Conservation (phyloP, 2,113 vertebrate species). For the Barbus barbus region DNA sequence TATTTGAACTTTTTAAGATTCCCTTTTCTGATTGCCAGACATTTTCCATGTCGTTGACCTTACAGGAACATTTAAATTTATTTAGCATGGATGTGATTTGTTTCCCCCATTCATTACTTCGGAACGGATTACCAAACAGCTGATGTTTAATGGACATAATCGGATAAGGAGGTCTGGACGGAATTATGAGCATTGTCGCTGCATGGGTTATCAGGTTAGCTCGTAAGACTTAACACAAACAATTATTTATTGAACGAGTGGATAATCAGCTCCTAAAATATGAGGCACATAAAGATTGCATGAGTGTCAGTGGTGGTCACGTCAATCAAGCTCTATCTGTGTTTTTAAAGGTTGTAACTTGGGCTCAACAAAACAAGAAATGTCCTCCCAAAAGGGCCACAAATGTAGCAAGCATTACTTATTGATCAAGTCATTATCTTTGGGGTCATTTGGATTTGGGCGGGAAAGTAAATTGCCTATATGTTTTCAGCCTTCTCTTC, state of each 20-base stretch:
- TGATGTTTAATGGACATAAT: conserved; percentile 38
- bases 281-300: conserved; percentile 50
- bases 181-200: conserved; percentile 55
- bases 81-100: conserved; percentile 52
- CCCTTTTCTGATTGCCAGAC: conserved; percentile 40
- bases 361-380: neutral
- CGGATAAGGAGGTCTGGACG: no score
- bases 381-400: neutral
- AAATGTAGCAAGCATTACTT: neutral
- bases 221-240: conserved; percentile 45
- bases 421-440: conserved; percentile 44
- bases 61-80: no score
- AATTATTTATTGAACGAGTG: conserved; percentile 55
- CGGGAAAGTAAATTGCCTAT: conserved; percentile 13
- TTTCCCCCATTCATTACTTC: conserved; percentile 56
- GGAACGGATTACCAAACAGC: conserved; percentile 29
- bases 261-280: conserved; percentile 57
- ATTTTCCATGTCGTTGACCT: conserved; percentile 42
- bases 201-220: conserved; percentile 56
- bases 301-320: conserved; percentile 33
- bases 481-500: conserved; percentile 24
- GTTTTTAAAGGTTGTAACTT: conserved; percentile 38
- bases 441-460: conserved; percentile 23
- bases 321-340: conserved; percentile 42
- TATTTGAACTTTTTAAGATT: conserved; percentile 68